Base-by-base conservation (phyloP, 2,797 vertebrate species). In the Luscinia megarhynchos region DNA sequence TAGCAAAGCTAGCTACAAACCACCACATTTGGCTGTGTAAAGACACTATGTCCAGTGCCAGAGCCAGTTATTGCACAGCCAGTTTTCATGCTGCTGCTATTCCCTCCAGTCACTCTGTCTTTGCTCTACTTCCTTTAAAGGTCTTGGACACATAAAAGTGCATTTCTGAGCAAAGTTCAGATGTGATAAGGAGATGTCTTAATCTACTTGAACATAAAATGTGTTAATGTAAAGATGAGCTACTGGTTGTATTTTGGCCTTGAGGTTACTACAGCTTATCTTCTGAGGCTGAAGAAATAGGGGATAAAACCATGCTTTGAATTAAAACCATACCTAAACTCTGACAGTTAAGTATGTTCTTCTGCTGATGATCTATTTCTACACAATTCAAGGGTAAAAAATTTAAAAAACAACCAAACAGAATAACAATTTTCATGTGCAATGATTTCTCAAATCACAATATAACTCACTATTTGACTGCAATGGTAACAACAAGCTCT, bases 401-500 rank as follows among this genome's bases (percentile, higher is more conserved):
- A 87, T 55, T 84, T 46, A 11, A 90, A 94, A 93, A 59, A 2
- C 10, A 69, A 43, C 10, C 4, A 82, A 78, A 54, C 8, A 41
- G 10, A 93, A 45, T 21, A 84, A 67, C 12, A 87, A 66, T 9
- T 68, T 77, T 75, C 53, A 89, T 80, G 36, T 38, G 38, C 2
- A 24, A 3, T 32, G 22, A 78, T 78, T 82, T 89, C 32, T 62
- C 68, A 67, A 77, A 73, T 61, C 17, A 48, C 86, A 91, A 77
- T n/a, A 66, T 48, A 90, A 79, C 27, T 57, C 46, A 87, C 11
- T 43, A 55, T 95, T 94, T 68, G 43, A 84, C 15, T 80, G 30
- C 8, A 92, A 34, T 7, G n/a, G 27, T 89, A 94, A 69, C 51
- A 95, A 72, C 27, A 97, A 97, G 80, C 24, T 70, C 3, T 32